Base-by-base conservation (phyloP, 2,888 invertebrate species). In the Antheraea assamensis region DNA sequence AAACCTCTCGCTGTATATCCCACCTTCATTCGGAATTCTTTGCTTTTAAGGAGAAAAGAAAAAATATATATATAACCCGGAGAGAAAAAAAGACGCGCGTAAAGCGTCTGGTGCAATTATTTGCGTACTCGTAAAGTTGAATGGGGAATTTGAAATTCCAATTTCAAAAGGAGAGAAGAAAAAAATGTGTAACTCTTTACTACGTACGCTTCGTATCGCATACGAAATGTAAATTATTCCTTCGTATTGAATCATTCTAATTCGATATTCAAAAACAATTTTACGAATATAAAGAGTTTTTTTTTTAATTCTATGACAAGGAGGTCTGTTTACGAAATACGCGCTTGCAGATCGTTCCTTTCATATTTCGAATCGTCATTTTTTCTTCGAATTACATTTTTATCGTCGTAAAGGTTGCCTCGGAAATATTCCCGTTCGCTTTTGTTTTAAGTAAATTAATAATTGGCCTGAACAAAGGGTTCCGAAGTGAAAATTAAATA, bases 171-270 rank as follows among this genome's bases (percentile, higher is more conserved):
- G 52, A 64, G 78, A 72, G 73, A 82, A n/a, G n/a, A 82, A 83
- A 83, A 81, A 81, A 80, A 81, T 82, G 80, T 80, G 73, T 78
- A 72, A 73, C 77, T 78, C 78, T 81, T 72, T 76, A 78, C 80
- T 81, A 81, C 76, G 75, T 74, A 75, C 76, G 78, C 79, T 77
- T 84, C 76, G 74, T 74, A 76, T 78, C 74, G 74, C 66, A 73
- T 75, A 79, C 75, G 78, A 74, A 82, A 82, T 72, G 78, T 74
- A 81, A 81, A 82, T 81, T 79, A 81, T 80, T 84, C 71, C 76
- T 80, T 77, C 73, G 74, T 76, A 78, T 76, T 76, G 74, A 78
- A 83, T 79, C 76, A 55, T 82, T 79, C 76, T 77, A 76, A 82
- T 83, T 76, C 72, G 76, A 76, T 82, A 83, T 84, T 78, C 71